Evolutionary conservation across 2,888 invertebrate species (phyloP), one percentile per base, ranked within the genome.

Genomic region (Amorpha juglandis): DNA sequence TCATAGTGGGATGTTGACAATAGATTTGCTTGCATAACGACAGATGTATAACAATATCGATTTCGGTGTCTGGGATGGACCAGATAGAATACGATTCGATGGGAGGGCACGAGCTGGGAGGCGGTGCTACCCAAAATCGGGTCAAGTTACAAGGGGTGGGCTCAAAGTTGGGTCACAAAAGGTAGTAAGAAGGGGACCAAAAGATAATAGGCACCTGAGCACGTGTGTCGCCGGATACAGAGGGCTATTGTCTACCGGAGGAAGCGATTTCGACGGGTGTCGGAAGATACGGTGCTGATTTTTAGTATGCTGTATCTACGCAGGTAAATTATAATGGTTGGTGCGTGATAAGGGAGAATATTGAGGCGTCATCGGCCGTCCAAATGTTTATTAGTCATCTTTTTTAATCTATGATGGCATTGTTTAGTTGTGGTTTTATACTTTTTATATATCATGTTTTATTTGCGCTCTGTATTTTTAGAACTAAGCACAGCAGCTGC

Each of bases 141-240:
- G 92, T 92, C 93, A 92, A 90, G 88, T 93, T 92, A 86, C 92
- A 80, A 77, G 87, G 90, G 90, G 86, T 85, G 88, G 83, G 81
- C 71, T 67, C 70, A 66, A 68, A 72, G 58, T 76, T 73, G 80
- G 84, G 82, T 82, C 86, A 87, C 87, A 89, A 90, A 83, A 81
- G 85, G 80, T 73, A 79, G 77, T 77, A 78, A 80, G 77, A 79
- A 78, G 81, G 84, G 82, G 80, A 82, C 80, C 77, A 74, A 75
- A 80, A 81, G 82, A 92, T 92, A 92, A 92, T 92, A 87, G 89
- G 84, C 90, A 92, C 91, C 92, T 92, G 92, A 93, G 92, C 92
- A 93, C 92, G 92, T 93, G 93, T 92, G 85, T 87, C 78, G 78
- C 93, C 93, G 92, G 92, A 93, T 92, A 89, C 83, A 81, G 80